Conservation (phyloP, 2,888 invertebrate genomes). For the Lordiphosa andalusiaca region DNA sequence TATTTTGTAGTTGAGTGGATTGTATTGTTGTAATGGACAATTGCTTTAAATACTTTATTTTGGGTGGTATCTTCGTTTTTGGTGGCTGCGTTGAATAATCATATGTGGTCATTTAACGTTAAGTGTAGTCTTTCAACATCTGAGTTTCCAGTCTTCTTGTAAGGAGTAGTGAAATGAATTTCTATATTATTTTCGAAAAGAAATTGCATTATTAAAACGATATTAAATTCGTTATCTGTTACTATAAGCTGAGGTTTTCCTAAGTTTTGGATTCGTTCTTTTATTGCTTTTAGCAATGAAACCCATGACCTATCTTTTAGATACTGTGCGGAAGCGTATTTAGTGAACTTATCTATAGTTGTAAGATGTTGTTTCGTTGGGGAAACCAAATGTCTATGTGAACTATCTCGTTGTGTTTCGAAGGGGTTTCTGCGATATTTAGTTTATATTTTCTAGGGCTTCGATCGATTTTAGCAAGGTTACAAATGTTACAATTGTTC, state of each 20-base stretch:
- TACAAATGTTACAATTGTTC: neutral
- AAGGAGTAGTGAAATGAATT: neutral
- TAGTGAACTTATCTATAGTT: conserved; percentile 1
- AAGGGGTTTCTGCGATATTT: neutral
- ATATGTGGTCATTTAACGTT: conserved; percentile 5
- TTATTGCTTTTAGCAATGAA: neutral
- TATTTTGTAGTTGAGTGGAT: conserved; percentile 7
- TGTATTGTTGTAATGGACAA: conserved; percentile 4
- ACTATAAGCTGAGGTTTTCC: conserved; percentile 6
- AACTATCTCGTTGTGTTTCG: neutral
- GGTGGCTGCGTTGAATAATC: conserved; percentile 2
- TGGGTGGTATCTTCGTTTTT: conserved; percentile 1
- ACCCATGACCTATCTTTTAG: conserved; percentile 7
- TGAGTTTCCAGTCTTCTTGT: conserved; percentile 10
- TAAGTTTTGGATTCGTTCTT: conserved; percentile 1
- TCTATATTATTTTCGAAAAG: conserved; percentile 6
- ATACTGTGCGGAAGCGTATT: conserved; percentile 2
- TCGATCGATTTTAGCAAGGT: neutral
- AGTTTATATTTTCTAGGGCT: neutral
- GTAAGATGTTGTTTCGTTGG: neutral
- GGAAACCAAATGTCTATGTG: conserved; percentile 2
- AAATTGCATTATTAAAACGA: conserved; percentile 7
- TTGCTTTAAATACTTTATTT: conserved; percentile 3
- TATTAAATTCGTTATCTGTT: conserved; percentile 9
- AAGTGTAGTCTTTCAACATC: conserved; percentile 8